Percentiles rank a stretch among this genome's conserved stretches.
These are phyloP conservation scores for Malurus splendens DNA, from an alignment of 2,797 vertebrate genomes.

Conservation along the genomic window DNA sequence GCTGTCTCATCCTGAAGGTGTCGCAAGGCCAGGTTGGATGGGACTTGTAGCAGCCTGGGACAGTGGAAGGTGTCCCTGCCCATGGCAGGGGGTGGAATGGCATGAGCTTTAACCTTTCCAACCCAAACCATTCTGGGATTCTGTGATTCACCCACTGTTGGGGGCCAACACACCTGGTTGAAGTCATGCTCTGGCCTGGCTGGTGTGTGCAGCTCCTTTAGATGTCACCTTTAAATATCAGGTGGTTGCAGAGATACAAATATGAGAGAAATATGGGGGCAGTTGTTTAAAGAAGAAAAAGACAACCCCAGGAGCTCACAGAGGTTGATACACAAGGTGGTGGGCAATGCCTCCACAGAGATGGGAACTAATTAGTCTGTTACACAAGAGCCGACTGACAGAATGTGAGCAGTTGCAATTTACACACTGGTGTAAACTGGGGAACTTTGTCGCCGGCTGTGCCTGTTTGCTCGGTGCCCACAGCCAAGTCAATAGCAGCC, in stretches of 20 bases:
- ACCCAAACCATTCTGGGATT: background rate
- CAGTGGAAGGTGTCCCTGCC: background rate
- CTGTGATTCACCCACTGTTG: background rate
- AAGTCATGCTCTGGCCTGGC: accelerated
- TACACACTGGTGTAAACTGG: background rate
- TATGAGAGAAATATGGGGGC: background rate
- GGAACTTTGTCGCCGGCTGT: background rate
- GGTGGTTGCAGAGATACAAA: background rate
- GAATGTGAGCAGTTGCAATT: background rate
- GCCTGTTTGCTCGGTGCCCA: background rate
- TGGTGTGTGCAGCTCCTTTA: background rate
- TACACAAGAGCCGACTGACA: accelerated
- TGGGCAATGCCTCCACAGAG: accelerated
- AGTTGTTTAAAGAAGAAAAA: background rate
- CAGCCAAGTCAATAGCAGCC: background rate
- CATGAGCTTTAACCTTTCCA: background rate
- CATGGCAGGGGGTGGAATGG: background rate
- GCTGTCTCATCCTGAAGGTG: background rate
- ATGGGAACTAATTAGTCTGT: background rate
- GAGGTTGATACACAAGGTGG: accelerated
- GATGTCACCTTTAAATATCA: accelerated
- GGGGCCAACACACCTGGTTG: accelerated
- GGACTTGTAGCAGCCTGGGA: background rate
- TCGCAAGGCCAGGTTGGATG: accelerated
- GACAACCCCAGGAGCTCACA: accelerated